Percentiles rank a stretch among this genome's conserved stretches.
These are phyloP conservation scores for Merluccius polli DNA, from an alignment of 2,797 vertebrate species.

Conservation along the genomic window DNA sequence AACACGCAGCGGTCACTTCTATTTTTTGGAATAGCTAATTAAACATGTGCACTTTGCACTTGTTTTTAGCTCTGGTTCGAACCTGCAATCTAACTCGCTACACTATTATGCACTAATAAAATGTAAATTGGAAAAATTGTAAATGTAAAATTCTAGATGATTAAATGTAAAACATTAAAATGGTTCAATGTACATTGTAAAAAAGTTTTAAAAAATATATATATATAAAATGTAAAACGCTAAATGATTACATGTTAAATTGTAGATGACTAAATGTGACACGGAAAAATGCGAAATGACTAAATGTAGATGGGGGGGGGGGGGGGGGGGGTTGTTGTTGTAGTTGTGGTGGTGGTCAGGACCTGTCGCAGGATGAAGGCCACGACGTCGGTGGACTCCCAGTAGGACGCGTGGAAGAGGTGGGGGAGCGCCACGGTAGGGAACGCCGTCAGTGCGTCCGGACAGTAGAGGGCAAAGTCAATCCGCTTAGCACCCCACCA, in stretches of 20 bases:
- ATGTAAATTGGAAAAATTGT: not conserved
- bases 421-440: conserved; percentile 92
- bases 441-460: conserved; percentile 88
- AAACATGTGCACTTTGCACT: too few species aligned
- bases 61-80: too few species aligned
- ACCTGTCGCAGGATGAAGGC: conserved; percentile 96
- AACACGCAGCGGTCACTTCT: not conserved
- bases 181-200: too few species aligned
- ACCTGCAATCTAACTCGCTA: too few species aligned
- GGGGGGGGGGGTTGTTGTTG: not conserved
- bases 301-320: not conserved
- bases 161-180: not conserved
- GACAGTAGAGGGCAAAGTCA: conserved; percentile 90
- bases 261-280: not conserved
- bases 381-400: conserved; percentile 93
- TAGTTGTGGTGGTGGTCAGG: not conserved
- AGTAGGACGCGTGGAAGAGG: conserved; percentile 96
- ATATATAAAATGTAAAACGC: not conserved
- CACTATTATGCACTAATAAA: not conserved
- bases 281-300: not conserved
- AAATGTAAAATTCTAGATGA: not conserved
- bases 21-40: not conserved
- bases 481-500: conserved; percentile 95
- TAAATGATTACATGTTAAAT: not conserved
- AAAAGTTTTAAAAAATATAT: too few species aligned